phyloP scores from a whole-genome alignment of 2,888 invertebrate species.

The Aricia artaxerxes region DNA sequence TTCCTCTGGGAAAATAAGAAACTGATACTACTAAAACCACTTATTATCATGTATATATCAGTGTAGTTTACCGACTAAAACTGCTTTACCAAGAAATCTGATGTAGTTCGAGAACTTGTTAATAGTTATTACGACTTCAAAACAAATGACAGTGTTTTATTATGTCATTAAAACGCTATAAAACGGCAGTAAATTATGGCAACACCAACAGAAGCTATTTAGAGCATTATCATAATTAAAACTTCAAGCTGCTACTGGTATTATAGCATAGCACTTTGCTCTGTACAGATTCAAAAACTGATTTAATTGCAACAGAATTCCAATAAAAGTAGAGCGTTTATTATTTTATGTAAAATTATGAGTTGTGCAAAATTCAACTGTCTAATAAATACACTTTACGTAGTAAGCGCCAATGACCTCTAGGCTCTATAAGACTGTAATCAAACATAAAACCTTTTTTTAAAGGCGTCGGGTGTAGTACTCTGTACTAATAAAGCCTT shows the following conservation, averaged over 20 bases:
- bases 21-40: background rate
- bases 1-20: background rate
- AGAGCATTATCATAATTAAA: slow-evolving; percentile 6
- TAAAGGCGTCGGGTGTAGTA: background rate
- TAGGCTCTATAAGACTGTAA: background rate
- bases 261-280: background rate
- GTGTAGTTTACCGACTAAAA: background rate
- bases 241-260: background rate
- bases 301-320: background rate
- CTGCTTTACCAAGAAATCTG: background rate
- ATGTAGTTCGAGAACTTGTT: background rate
- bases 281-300: background rate
- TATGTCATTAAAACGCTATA: slow-evolving; percentile 17
- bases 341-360: background rate
- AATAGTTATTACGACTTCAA: slow-evolving; percentile 10
- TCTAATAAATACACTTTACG: background rate
- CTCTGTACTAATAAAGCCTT: background rate
- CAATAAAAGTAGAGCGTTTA: background rate
- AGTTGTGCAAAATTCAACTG: too few relatives aligned
- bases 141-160: slow-evolving; percentile 22
- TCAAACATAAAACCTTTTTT: background rate
- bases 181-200: slow-evolving; percentile 11
- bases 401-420: background rate
- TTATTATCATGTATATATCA: background rate
- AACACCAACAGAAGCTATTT: slow-evolving; percentile 21